Base-by-base conservation (phyloP, 1,140 invertebrate species). In the Pseudachorutes palmiensis region DNA sequence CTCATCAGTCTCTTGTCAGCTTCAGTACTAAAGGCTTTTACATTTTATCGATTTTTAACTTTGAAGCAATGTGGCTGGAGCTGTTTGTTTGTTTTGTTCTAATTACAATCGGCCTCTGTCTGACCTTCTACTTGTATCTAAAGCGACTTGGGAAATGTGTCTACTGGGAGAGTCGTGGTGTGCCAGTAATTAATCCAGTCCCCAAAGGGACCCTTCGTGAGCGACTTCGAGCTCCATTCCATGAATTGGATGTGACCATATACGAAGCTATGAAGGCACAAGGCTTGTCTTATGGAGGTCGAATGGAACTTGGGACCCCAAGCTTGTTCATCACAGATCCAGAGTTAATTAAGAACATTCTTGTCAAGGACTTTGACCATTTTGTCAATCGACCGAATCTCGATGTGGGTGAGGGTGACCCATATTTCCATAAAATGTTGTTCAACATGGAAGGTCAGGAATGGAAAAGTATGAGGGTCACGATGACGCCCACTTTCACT, bases 321-420 rank as follows among this genome's bases (percentile, higher is more conserved):
- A 26, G 12, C n/a, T n/a, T 63, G 3, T 63, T 31, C 61, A 28
- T 63, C n/a, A 63, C 61, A 12, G 61, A 63, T 45, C 61, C 31
- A 2, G 61, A 63, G 5, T 14, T 63, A 3, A 41, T 63, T 26
- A 63, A 63, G 41, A 32, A 24, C 30, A 29, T 84, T 3, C 77
- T 78, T 51, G 74, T 82, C 0, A 82, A 82, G 71, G 81, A 84
- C 68, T 84, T 84, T 58, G 63, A 74, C 0, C 74, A 74, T 67
- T 84, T 84, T 67, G 67, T 74, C 12, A 80, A 83, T 67, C 75
- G 82, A 29, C 65, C 72, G 22, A 51, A 30, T 26, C 32, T 32
- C 77, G 29, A 48, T 2, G 31, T 41, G 2, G n/a, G 3, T n/a
- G 78, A 3, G 76, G 78, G 60, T 74, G 69, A 45, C 36, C 30